A percentile compares a stretch with the other conserved stretches of the same genome.
Conservation (phyloP, 2,797 vertebrate genomes). For the Phoebastria nigripes region DNA sequence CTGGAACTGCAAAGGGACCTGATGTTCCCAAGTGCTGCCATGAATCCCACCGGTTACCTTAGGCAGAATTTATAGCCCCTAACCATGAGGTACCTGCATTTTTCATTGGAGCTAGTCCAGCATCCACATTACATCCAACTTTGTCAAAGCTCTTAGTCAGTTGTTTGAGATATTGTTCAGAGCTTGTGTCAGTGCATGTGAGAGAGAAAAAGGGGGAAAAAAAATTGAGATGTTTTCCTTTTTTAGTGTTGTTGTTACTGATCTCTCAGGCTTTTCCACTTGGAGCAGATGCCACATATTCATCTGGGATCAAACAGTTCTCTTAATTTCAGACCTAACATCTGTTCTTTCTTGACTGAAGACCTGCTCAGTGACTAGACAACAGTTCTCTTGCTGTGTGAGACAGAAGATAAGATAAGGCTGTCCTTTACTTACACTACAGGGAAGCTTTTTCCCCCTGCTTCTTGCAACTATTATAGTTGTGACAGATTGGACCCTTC, state of each 20-base stretch:
- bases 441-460: neutral
- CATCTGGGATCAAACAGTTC: neutral
- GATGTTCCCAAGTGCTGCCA: neutral
- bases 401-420: neutral
- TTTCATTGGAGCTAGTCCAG: neutral
- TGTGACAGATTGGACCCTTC: neutral
- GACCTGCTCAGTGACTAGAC: neutral
- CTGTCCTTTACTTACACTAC: neutral
- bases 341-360: neutral
- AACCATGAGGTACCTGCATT: neutral
- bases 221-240: neutral
- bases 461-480: neutral
- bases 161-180: neutral
- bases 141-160: neutral
- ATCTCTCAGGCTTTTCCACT: neutral
- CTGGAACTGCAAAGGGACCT: neutral
- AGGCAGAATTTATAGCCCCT: neutral
- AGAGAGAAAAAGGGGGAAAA: neutral
- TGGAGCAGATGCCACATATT: neutral
- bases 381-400: neutral
- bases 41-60: neutral
- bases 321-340: conserved; percentile 18
- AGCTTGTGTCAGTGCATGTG: neutral
- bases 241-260: neutral
- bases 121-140: neutral